These are phyloP conservation scores for Tetragonula carbonaria DNA, from an alignment of 2,888 invertebrate species.

Conservation along the genomic window DNA sequence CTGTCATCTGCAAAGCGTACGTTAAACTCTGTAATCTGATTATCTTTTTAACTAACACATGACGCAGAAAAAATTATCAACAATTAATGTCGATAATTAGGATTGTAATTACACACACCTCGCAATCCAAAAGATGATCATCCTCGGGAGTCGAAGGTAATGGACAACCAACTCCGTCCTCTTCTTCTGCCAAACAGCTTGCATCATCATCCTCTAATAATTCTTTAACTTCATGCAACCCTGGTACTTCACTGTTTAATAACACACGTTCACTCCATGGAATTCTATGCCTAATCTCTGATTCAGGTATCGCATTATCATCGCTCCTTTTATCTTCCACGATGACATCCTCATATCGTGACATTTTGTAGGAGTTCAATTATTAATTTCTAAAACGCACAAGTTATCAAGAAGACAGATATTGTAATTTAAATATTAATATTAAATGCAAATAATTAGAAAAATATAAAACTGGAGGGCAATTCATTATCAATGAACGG, in stretches of 20 bases:
- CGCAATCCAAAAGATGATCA: conserved; percentile 92
- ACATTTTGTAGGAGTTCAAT: conserved; percentile 67
- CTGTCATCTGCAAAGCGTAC: conserved; percentile 87
- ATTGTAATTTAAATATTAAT: not conserved
- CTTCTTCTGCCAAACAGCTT: conserved; percentile 86
- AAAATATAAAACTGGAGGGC: not conserved
- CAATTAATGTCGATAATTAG: not conserved
- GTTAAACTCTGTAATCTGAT: not conserved
- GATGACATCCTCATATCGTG: conserved; percentile 74
- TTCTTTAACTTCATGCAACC: conserved; percentile 81
- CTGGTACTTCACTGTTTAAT: conserved; percentile 80
- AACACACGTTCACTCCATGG: conserved; percentile 82
- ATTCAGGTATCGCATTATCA: conserved; percentile 40
- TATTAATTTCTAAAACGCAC: conserved; percentile 28
- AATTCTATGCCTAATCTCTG: conserved; percentile 79
- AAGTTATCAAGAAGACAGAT: not conserved
- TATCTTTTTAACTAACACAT: not conserved
- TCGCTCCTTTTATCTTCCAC: conserved; percentile 72
- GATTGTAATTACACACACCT: conserved; percentile 83
- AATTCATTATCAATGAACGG: not conserved
- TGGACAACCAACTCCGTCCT: conserved; percentile 93
- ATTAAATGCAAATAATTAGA: not conserved
- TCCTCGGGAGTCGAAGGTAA: conserved; percentile 94
- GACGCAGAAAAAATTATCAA: not conserved
- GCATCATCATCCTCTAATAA: conserved; percentile 81